Percentiles rank a stretch among this genome's conserved stretches.
phyloP scores from a whole-genome alignment of 2,113 vertebrate genomes.

The Nycticorax nycticorax region DNA sequence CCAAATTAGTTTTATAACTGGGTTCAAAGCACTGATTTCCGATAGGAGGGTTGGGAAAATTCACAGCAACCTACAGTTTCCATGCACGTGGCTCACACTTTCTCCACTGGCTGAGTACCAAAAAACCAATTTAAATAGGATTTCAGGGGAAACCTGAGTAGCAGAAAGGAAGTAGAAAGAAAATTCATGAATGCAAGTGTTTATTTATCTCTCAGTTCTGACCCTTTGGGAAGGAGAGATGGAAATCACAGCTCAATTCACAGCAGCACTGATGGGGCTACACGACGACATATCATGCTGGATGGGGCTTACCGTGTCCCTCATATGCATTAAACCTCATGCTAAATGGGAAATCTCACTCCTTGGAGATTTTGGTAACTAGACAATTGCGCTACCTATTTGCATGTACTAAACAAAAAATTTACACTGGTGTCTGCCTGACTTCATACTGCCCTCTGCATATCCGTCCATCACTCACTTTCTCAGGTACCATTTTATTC shows the following conservation, averaged over 20 bases:
- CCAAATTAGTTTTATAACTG: neutral
- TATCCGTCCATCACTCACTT: neutral
- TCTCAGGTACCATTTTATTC: neutral
- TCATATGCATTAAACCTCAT: neutral
- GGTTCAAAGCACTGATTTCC: neutral
- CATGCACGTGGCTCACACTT: neutral
- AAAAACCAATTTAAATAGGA: neutral
- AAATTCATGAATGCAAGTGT: neutral
- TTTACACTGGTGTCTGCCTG: neutral
- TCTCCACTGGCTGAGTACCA: neutral
- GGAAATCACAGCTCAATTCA: neutral
- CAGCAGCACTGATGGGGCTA: neutral
- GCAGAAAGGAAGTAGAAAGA: neutral
- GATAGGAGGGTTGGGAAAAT: neutral
- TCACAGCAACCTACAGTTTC: neutral
- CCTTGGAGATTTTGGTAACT: neutral
- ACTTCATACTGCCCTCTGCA: neutral
- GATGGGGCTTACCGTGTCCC: neutral
- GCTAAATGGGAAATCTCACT: neutral
- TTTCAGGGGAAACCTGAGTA: neutral
- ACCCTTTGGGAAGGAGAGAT: neutral
- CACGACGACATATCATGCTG: fast-evolving
- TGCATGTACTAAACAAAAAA: neutral
- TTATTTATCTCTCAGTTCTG: neutral
- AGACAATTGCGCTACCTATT: neutral